A percentile compares a stretch with the other conserved stretches of the same genome.
Evolutionary conservation across 2,113 vertebrate species (phyloP).

Genomic region (Oxyura jamaicensis): DNA sequence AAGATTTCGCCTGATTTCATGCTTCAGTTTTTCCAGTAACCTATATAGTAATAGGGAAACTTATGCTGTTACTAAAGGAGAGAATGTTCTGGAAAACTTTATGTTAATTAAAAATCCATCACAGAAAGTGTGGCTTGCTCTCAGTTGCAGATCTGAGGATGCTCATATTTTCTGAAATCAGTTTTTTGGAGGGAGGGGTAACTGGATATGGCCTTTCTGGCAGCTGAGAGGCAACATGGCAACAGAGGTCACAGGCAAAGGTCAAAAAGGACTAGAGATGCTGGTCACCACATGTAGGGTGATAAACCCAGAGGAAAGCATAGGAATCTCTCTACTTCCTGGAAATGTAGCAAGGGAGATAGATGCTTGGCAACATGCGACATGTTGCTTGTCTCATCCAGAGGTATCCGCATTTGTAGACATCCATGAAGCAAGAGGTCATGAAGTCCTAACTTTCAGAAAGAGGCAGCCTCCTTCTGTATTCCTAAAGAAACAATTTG

Average conservation of each 20-base stretch:
- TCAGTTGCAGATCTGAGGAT: neutral
- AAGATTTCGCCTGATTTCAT: neutral
- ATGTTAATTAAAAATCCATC: neutral
- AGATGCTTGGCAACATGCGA: neutral
- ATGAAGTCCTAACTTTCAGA: neutral
- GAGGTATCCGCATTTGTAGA: neutral
- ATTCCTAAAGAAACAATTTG: neutral
- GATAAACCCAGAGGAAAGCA: neutral
- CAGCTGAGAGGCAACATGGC: neutral
- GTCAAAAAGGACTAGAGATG: neutral
- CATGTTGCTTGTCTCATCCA: fast-evolving
- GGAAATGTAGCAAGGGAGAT: neutral
- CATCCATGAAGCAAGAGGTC: neutral
- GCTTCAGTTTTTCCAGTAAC: neutral
- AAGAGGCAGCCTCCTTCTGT: neutral
- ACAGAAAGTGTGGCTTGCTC: neutral
- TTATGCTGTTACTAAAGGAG: neutral
- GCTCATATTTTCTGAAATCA: neutral
- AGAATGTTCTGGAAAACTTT: neutral
- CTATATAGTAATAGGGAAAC: neutral
- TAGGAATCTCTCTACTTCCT: neutral
- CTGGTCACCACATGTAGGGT: neutral
- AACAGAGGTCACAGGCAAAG: neutral
- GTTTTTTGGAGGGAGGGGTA: neutral
- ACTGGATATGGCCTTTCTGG: neutral